Conservation (phyloP, 2,113 vertebrate genomes). For the Hiodon alosoides region DNA sequence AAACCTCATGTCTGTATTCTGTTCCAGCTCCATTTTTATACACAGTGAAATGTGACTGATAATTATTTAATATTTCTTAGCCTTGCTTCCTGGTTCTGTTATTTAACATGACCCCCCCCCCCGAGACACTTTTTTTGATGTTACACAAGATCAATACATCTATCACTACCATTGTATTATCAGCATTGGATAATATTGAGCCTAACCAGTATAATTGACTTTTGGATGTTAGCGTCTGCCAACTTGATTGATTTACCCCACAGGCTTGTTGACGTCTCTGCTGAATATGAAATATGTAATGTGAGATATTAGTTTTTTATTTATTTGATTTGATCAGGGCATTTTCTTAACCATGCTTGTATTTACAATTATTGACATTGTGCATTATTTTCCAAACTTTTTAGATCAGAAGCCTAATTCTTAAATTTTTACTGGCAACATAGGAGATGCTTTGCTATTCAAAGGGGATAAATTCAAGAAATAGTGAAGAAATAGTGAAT, state of each 20-base stretch:
- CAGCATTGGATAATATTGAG: not conserved
- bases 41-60: too few relatives aligned
- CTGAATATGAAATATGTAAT: not conserved
- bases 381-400: not conserved
- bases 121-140: too few relatives aligned
- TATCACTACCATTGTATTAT: not conserved
- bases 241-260: conserved; percentile 1
- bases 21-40: too few relatives aligned
- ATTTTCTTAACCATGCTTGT: not conserved
- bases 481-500: too few relatives aligned
- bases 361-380: not conserved
- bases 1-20: too few relatives aligned
- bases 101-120: too few relatives aligned
- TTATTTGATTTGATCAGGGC: not conserved
- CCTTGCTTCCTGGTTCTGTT: too few relatives aligned
- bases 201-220: not conserved
- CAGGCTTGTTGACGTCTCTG: not conserved
- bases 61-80: too few relatives aligned
- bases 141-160: not conserved
- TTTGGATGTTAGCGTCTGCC: not conserved
- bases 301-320: not conserved
- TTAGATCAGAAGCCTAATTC: too few relatives aligned
- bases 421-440: too few relatives aligned
- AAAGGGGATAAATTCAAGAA: too few relatives aligned
- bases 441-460: too few relatives aligned